Evolutionary conservation across 2,888 invertebrate species (phyloP), one percentile per base, ranked within the genome.

Genomic region (Hesperia comma): DNA sequence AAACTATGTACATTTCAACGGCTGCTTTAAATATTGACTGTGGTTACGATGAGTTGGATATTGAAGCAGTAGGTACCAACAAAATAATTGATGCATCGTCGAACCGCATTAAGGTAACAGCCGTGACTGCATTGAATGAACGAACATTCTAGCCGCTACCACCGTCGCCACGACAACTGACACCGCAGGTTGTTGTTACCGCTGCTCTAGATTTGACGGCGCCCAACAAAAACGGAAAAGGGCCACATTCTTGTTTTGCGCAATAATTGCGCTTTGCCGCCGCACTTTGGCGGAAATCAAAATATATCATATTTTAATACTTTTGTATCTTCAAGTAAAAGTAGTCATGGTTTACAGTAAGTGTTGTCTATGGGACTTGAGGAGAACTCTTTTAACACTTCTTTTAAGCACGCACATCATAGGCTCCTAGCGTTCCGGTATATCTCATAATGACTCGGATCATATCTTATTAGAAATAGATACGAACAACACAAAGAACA

Each of bases 141-240:
- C 49, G 49, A 49, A 17, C 49, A 10, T 49, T 49, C 49, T 19
- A 49, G 19, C 7, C 5, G 5, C 43, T 5, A 33, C 43, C 15
- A 5, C 26, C 26, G 26, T 5, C 26, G 26, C 26, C 2, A 5
- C 5, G 43, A 19, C 49, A 49, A 17, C 19, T 49, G 49, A 49
- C 10, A 49, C 19, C 7, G 49, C 19, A 10, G 19, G 49, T 10
- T 19, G 37, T 0, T 10, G 26, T 37, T 10, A 3, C 49, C 8
- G 12, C 49, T 49, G 49, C 49, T 49, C 49, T 49, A 49, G 49
- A 49, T 49, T 19, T 19, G 49, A 19, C 49, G 49, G 49, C 49
- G 49, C 49, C 19, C 19, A 19, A 49, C 49, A 49, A 49, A 49
- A 49, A 49, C 19, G 49, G 17, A 21, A 49, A 49, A 49, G 49